Evolutionary conservation across 2,888 invertebrate species (phyloP).

Genomic region (Trichopria drosophilae): DNA sequence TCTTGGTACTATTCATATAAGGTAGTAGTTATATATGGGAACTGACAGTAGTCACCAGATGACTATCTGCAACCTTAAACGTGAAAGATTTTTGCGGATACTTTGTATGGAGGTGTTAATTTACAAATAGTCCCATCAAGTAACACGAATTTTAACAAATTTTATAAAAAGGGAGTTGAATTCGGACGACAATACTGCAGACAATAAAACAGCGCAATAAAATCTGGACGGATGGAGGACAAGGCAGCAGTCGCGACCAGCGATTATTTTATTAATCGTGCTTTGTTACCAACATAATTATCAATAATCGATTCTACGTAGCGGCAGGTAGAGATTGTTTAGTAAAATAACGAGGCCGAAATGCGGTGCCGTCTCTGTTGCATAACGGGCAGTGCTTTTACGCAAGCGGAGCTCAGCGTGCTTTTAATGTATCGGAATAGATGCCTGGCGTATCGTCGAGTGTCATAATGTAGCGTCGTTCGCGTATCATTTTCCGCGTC

Average conservation of each 20-base stretch:
- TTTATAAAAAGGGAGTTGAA: too few relatives aligned
- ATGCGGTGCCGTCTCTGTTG: conserved; percentile 13
- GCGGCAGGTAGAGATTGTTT: conserved; percentile 7
- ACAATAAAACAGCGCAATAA: conserved; percentile 30
- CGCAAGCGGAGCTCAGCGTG: conserved; percentile 36
- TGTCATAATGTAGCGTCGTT: conserved; percentile 45
- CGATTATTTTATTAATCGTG: conserved; percentile 41
- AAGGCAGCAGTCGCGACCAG: conserved; percentile 33
- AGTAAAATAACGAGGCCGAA: conserved; percentile 18
- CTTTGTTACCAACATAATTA: conserved; percentile 35
- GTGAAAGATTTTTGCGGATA: too few relatives aligned
- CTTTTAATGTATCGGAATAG: conserved; percentile 35
- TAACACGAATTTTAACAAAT: too few relatives aligned
- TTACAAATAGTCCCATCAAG: too few relatives aligned
- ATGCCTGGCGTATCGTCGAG: conserved; percentile 36
- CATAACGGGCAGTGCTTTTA: conserved; percentile 37
- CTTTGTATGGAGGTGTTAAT: too few relatives aligned
- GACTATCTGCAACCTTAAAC: too few relatives aligned
- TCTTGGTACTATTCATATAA: too few relatives aligned
- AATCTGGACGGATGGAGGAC: conserved; percentile 31
- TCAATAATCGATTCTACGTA: conserved; percentile 36
- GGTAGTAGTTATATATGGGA: too few relatives aligned
- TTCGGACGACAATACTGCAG: too few relatives aligned
- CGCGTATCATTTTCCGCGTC: conserved; percentile 53
- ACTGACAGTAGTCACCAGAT: too few relatives aligned